These are phyloP conservation scores for Indicator maculatus DNA, from an alignment of 2,113 vertebrate species.

Conservation along the genomic window DNA sequence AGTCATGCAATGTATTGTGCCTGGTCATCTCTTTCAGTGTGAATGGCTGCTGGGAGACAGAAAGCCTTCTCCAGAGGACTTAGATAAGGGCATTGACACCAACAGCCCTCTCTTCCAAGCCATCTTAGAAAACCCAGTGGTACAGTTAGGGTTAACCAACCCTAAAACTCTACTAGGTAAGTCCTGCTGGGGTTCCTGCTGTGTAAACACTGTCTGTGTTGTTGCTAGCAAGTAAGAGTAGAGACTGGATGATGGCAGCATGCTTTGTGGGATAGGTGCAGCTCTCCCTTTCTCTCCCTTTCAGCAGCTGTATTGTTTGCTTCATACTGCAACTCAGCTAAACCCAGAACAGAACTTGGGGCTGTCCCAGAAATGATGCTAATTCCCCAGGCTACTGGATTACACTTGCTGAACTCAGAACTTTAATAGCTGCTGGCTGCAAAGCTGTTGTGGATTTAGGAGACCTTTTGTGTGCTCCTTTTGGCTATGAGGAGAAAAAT, in stretches of 20 bases:
- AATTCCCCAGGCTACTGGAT: not conserved
- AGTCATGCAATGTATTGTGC: not conserved
- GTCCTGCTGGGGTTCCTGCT: not conserved
- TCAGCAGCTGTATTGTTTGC: not conserved
- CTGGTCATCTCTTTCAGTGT: constrained; percentile 79
- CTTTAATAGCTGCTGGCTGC: constrained; percentile 24
- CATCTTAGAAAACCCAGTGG: constrained; percentile 97
- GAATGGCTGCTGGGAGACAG: constrained; percentile 98
- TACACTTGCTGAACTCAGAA: constrained; percentile 2
- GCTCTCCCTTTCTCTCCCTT: not conserved
- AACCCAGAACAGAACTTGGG: constrained; percentile 3
- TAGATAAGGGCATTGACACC: constrained; percentile 94
- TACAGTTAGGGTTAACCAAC: constrained; percentile 95
- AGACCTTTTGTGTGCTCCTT: constrained; percentile 14
- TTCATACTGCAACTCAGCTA: not conserved
- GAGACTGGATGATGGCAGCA: not conserved
- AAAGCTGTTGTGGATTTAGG: constrained; percentile 25
- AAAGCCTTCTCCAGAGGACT: constrained; percentile 93
- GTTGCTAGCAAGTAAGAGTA: not conserved
- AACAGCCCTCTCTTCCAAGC: constrained; percentile 95
- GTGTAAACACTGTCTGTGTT: not conserved
- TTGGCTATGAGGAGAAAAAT: not conserved
- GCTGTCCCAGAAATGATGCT: not conserved
- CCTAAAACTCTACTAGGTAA: constrained; percentile 95
- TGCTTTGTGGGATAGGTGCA: not conserved